Base-by-base conservation (phyloP, 2,888 invertebrate genomes). In the Melieria crassipennis region DNA sequence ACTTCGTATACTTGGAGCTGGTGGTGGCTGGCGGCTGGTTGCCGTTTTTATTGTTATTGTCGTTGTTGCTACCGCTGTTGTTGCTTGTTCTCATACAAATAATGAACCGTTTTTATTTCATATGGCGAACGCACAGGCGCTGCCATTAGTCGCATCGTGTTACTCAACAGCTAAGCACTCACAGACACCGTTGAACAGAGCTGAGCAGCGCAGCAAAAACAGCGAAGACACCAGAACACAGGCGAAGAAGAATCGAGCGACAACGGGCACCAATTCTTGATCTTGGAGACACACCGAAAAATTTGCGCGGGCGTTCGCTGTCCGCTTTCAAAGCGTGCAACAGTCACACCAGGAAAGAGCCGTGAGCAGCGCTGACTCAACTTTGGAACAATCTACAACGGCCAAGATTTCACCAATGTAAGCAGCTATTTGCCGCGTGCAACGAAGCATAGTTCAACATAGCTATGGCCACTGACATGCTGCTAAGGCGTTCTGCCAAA, bases 81-180 rank as follows among this genome's bases (percentile, higher is more conserved):
- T 60, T 66, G 69, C 65, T 63, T 70, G 68, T 64, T 64, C 69
- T 75, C 72, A 69, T 64, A 75, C 73, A 66, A 69, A 82, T 82
- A 80, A 78, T 76, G 83, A 78, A 81, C 80, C 79, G 84, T 80
- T 84, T 84, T 81, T 83, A 84, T 83, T 84, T 82, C 84, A 84
- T 83, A 82, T 69, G 79, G 73, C 75, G 75, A 76, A 78, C 73
- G 77, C 78, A 77, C 73, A 74, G 75, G 57, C 73, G 68, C 65
- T 72, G 68, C 65, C 73, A 76, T 75, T 82, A 81, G 83, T 83
- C 80, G 78, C 75, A 78, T 79, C 82, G 78, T 81, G 82, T 79
- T 83, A 79, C 83, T 83, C 83, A 81, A 82, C 79, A 79, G 70
- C 79, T 77, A 77, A 81, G 78, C 80, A 80, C 75, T 75, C 78